phyloP scores from a whole-genome alignment of 2,797 vertebrate genomes.

The Adrianichthys oophorus region DNA sequence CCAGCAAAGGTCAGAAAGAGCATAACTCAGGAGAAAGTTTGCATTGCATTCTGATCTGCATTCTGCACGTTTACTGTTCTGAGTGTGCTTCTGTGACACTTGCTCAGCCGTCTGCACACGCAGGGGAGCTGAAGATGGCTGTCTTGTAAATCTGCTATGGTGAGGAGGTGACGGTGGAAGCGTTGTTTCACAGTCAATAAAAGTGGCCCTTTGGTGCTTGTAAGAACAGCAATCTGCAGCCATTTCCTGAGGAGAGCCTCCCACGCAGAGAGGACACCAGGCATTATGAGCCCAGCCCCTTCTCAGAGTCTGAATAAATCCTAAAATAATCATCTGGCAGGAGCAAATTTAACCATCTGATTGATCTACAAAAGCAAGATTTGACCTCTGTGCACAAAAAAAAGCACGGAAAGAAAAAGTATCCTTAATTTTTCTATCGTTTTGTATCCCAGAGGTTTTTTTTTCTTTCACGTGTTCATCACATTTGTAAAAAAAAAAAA shows the following conservation, averaged over 20 bases:
- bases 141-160: conserved; percentile 63
- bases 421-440: conserved; percentile 45
- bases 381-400: neutral
- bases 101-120: conserved; percentile 38
- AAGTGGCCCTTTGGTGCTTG: conserved; percentile 64
- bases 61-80: conserved; percentile 56
- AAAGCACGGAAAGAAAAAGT: conserved; percentile 30
- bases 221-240: conserved; percentile 70
- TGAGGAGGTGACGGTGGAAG: conserved; percentile 62
- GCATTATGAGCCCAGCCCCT: conserved; percentile 47
- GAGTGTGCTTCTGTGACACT: conserved; percentile 55
- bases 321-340: conserved; percentile 37
- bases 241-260: conserved; percentile 52
- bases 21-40: conserved; percentile 67
- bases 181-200: conserved; percentile 71
- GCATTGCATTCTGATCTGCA: conserved; percentile 60
- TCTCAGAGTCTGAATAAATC: conserved; percentile 33
- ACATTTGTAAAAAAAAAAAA: conserved; percentile 44
- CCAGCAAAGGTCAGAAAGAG: conserved; percentile 73
- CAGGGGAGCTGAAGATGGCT: conserved; percentile 44
- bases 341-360: conserved; percentile 46
- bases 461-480: conserved; percentile 9
- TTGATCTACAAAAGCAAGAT: conserved; percentile 25
- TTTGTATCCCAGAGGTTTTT: conserved; percentile 43
- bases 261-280: conserved; percentile 43